Base-by-base conservation (phyloP, 2,113 vertebrate species). In the Hyla sarda region DNA sequence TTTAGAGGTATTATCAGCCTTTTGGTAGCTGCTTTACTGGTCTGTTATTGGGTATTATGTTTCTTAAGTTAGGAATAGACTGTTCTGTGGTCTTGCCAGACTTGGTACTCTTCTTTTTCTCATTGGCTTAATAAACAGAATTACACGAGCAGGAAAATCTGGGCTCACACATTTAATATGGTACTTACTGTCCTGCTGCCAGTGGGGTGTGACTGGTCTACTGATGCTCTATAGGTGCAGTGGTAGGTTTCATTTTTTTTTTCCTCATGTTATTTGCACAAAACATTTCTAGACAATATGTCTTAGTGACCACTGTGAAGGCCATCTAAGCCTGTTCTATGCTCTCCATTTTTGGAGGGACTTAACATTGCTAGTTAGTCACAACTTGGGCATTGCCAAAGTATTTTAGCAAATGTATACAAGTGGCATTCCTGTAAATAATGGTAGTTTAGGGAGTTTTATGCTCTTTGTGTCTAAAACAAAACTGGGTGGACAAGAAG, bases 181-280 rank as follows among this genome's bases (percentile, higher is more conserved):
- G 77, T 80, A 80, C 77, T 45, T 80, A 80, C 77, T 45, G 54
- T 41, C 11, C 34, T 34, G 30, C 76, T 56, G 25, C 30, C 48
- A 58, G 3, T 79, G 11, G 56, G 23, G 23, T 58, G 30, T 79
- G 28, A 54, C 19, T 56, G 48, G 28, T 58, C 47, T n/a, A 34
- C 54, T 9, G 1, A 12, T 60, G 16, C 13, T 14, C 56, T 34
- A 14, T 54, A 77, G 28, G n/a, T 5, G 8, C 21, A 5, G 13
- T 32, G 3, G 1, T 16, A 14, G 13, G 7, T 71, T 71, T 37
- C 23, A 41, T 71, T 71, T 71, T n/a, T 62, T 32, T 17, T 37
- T 90, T 90, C 88, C 88, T 92, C 87, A 85, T 91, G 89, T 89
- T 88, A 78, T 91, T 91, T 92, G 89, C 90, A 92, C 89, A 90